Conservation (phyloP, 2,113 vertebrate species). For the Prunella fulvescens region DNA sequence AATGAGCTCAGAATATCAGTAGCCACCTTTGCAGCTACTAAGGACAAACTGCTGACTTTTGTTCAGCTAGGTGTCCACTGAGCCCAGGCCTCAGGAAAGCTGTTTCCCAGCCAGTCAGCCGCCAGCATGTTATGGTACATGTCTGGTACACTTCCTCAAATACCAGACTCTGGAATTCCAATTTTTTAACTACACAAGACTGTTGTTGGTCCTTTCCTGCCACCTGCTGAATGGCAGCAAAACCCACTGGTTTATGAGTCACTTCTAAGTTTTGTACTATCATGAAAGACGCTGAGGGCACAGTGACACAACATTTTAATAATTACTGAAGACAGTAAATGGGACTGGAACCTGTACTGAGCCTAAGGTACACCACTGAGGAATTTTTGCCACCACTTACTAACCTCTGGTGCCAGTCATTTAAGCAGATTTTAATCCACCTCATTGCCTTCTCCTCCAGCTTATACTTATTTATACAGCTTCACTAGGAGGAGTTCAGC, state of each 20-base stretch:
- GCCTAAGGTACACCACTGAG: rapidly evolving
- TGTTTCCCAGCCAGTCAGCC: not conserved
- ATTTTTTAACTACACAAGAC: not conserved
- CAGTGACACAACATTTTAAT: not conserved
- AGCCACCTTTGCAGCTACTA: not conserved
- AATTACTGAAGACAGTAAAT: not conserved
- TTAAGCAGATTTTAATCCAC: not conserved
- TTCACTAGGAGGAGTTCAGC: not conserved
- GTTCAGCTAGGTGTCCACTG: not conserved
- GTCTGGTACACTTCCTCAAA: not conserved
- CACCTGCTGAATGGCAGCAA: not conserved
- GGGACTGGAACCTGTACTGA: not conserved
- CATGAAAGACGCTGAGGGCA: not conserved
- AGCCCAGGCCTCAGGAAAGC: not conserved
- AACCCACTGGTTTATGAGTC: rapidly evolving
- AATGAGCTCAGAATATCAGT: not conserved
- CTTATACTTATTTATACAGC: not conserved
- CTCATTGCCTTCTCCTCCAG: not conserved
- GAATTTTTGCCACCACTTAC: not conserved
- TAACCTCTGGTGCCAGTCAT: not conserved
- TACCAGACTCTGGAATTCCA: not conserved
- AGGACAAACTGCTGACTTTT: not conserved
- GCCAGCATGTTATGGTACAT: not conserved
- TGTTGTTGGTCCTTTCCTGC: not conserved
- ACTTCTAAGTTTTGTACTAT: not conserved